phyloP scores from a whole-genome alignment of 2,888 invertebrate genomes.

The Malthinus flaveolus region DNA sequence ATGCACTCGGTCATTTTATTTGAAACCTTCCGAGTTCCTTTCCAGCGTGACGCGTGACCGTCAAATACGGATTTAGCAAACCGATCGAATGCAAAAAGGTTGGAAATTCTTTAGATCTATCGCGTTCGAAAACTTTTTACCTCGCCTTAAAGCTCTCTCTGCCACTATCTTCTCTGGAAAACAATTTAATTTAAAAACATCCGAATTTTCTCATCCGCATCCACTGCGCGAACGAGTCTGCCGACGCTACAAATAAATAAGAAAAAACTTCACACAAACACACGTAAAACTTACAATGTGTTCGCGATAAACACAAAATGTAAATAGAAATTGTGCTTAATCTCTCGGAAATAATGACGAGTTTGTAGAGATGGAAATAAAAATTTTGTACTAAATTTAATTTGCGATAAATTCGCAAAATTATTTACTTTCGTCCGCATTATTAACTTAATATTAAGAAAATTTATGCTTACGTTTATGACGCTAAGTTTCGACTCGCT shows the following conservation, averaged over 20 bases:
- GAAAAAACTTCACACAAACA: not conserved
- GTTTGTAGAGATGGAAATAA: not conserved
- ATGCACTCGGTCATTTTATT: slow-evolving; percentile 25
- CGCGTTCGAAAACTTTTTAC: not conserved
- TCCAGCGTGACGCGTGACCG: slow-evolving; percentile 17
- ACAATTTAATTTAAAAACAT: slow-evolving; percentile 1
- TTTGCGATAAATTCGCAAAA: no score
- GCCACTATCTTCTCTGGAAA: not conserved
- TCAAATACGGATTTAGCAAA: slow-evolving; percentile 10
- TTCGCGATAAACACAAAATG: not conserved
- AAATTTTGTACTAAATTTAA: not conserved
- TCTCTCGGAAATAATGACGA: slow-evolving; percentile 2
- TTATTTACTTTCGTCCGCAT: no score
- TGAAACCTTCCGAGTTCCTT: slow-evolving; percentile 13
- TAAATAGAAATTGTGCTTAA: not conserved
- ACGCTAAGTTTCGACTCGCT: no score
- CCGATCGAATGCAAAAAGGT: slow-evolving; percentile 20
- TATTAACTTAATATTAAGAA: no score
- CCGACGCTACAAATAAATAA: not conserved
- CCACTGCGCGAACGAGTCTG: no score
- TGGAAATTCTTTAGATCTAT: slow-evolving; percentile 14
- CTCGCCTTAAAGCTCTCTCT: not conserved
- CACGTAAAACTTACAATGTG: slow-evolving; percentile 4
- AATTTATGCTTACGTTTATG: no score
- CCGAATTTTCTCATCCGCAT: not conserved